Conservation (phyloP, 2,113 vertebrate species). For the Gracilinanus agilis region DNA sequence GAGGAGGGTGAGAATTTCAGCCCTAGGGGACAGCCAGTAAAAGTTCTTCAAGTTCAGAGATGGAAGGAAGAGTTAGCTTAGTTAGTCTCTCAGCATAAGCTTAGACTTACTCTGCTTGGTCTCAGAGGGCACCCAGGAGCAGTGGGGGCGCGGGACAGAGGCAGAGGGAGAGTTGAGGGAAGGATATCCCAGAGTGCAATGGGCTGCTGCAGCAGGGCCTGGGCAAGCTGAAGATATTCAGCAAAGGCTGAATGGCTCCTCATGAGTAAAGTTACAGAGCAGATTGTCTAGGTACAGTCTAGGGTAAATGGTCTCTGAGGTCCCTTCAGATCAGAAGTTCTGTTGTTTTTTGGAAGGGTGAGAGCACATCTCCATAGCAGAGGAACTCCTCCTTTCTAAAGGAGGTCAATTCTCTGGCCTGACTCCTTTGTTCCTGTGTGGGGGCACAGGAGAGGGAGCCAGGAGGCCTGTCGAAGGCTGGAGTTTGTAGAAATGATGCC, state of each 20-base stretch:
- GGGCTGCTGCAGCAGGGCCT: neutral
- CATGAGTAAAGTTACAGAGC: neutral
- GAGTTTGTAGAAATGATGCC: conserved; percentile 72
- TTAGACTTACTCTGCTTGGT: neutral
- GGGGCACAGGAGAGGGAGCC: neutral
- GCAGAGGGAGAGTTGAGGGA: neutral
- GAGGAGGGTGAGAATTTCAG: too few species aligned
- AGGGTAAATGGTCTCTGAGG: neutral
- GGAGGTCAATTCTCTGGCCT: neutral
- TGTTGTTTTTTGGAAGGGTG: neutral
- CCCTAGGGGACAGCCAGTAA: too few species aligned
- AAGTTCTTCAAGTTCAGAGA: too few species aligned
- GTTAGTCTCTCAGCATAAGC: too few species aligned
- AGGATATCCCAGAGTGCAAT: neutral
- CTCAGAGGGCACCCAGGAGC: neutral
- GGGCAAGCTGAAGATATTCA: neutral
- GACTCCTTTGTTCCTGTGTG: neutral
- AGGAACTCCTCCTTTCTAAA: neutral
- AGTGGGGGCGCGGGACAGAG: neutral
- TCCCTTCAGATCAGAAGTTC: neutral
- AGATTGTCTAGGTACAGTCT: neutral
- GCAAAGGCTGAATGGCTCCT: neutral
- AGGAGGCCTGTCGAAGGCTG: conserved; percentile 48
- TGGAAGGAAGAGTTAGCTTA: too few species aligned
- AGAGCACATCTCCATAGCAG: neutral